Evolutionary conservation across 2,113 vertebrate species (phyloP), one percentile per base, ranked within the genome.

Genomic region (Syngnathus floridae): DNA sequence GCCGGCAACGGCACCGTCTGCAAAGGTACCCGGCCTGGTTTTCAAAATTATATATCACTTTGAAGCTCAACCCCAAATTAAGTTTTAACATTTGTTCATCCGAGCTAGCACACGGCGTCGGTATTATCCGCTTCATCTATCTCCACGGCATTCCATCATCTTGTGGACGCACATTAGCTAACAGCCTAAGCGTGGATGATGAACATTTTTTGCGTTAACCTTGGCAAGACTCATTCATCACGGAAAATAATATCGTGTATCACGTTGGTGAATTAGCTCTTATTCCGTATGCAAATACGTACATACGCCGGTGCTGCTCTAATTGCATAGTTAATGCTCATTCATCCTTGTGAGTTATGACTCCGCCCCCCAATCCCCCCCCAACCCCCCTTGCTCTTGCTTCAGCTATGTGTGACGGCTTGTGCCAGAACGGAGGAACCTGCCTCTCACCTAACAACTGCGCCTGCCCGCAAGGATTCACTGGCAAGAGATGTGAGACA

Each of bases 401-500:
- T 90, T 66, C 75, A 99, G 97, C 95, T 0, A 94, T 96, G 88
- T 99, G 97, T 88, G 95, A 93, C 66, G 93, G 95, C 0, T 91
- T 94, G 60, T 99, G 97, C 84, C 91, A 94, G 75, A 99, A 99
- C 0, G 96, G 97, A 69, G 97, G 96, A 45, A 93, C 92, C 80
- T 99, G 97, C 38, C 86, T 94, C 49, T 93, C 97, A 58, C 94
- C 96, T 36, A 94, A 96, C 49, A 92, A 94, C 70, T 99, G 97
- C 62, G 87, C 94, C 70, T 99, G 97, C 84, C 93, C 94, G 51
- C 94, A 95, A 80, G 96, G 96, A 68, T 99, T 99, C 82, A 98
- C 94, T 0, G 97, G 97, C 14, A 90, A 89, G 84, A 93, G 91
- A 80, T 99, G 97, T 73, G 96, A 99, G 85, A 94, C 92, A 70